Evolutionary conservation across 2,888 invertebrate genomes (phyloP).

Genomic region (Synergus laeviventris): DNA sequence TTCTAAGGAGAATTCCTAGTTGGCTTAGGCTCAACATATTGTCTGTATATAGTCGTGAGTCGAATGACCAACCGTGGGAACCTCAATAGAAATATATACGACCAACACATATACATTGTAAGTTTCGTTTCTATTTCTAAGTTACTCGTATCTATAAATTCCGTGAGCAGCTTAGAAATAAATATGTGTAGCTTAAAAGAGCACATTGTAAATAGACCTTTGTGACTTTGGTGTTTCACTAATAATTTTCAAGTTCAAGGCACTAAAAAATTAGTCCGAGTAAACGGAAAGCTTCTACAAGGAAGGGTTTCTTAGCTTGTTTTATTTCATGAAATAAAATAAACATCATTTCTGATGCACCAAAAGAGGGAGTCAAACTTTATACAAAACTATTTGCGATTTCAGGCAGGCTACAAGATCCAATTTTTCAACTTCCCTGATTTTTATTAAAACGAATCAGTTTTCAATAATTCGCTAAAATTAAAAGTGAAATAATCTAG

Average conservation of each 20-base stretch:
- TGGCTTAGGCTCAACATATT: background rate
- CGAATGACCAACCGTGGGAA: background rate
- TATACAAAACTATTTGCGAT: too few relatives aligned
- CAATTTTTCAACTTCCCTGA: too few relatives aligned
- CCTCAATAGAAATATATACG: background rate
- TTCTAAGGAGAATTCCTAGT: background rate
- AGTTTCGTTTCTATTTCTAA: conserved; percentile 8
- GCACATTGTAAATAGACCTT: conserved; percentile 14
- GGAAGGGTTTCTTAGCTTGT: background rate
- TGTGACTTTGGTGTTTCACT: background rate
- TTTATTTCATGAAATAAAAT: background rate
- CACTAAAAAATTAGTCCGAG: background rate
- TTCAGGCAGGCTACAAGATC: too few relatives aligned
- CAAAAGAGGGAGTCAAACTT: too few relatives aligned
- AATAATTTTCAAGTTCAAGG: conserved; percentile 11
- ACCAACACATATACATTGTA: conserved; percentile 13
- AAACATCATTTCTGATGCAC: too few relatives aligned
- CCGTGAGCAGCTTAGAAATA: conserved; percentile 17
- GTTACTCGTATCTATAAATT: conserved; percentile 29
- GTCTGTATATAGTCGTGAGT: background rate
- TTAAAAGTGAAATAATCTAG: too few relatives aligned
- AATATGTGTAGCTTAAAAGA: conserved; percentile 20
- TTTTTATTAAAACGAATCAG: too few relatives aligned
- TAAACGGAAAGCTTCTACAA: background rate
- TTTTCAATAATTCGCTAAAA: too few relatives aligned